Percentiles rank a stretch among this genome's conserved stretches.
phyloP scores from a whole-genome alignment of 2,113 vertebrate genomes.

The Leptobrachium leishanense region DNA sequence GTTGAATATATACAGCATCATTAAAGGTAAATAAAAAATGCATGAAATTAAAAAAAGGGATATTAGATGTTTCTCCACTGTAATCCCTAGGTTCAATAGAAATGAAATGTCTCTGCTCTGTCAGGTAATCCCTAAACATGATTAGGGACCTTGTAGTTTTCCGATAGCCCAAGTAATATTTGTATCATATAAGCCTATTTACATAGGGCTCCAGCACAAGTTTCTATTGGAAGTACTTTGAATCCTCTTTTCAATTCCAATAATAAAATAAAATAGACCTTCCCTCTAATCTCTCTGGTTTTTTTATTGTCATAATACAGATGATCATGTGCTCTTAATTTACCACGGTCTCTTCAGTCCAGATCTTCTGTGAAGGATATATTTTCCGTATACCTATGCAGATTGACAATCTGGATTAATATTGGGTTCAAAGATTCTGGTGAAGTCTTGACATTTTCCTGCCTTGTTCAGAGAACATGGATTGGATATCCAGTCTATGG shows the following conservation, averaged over 20 bases:
- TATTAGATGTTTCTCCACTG: slow-evolving; percentile 79
- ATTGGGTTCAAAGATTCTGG: background rate
- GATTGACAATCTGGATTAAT: slow-evolving; percentile 10
- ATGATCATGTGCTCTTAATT: slow-evolving; percentile 65
- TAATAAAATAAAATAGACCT: slow-evolving; percentile 60
- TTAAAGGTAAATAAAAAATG: slow-evolving; percentile 86
- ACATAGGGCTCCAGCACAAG: slow-evolving; percentile 76
- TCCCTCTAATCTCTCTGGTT: slow-evolving; percentile 67
- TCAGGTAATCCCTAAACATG: slow-evolving; percentile 84
- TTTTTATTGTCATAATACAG: slow-evolving; percentile 65
- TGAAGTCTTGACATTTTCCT: slow-evolving; percentile 40
- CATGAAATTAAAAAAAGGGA: slow-evolving; percentile 84
- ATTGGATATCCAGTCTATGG: too few species aligned
- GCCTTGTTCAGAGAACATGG: too few species aligned
- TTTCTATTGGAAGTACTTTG: slow-evolving; percentile 77
- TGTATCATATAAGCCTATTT: slow-evolving; percentile 81
- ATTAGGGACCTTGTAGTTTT: slow-evolving; percentile 81
- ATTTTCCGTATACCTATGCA: slow-evolving; percentile 9
- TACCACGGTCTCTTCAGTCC: background rate
- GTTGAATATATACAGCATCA: slow-evolving; percentile 87
- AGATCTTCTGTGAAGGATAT: background rate
- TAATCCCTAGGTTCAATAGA: slow-evolving; percentile 77
- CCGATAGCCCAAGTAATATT: slow-evolving; percentile 72
- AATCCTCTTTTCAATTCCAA: slow-evolving; percentile 74
- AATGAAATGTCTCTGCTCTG: slow-evolving; percentile 76